These are phyloP conservation scores for Clivina fossor DNA, from an alignment of 2,888 invertebrate genomes.

Conservation along the genomic window DNA sequence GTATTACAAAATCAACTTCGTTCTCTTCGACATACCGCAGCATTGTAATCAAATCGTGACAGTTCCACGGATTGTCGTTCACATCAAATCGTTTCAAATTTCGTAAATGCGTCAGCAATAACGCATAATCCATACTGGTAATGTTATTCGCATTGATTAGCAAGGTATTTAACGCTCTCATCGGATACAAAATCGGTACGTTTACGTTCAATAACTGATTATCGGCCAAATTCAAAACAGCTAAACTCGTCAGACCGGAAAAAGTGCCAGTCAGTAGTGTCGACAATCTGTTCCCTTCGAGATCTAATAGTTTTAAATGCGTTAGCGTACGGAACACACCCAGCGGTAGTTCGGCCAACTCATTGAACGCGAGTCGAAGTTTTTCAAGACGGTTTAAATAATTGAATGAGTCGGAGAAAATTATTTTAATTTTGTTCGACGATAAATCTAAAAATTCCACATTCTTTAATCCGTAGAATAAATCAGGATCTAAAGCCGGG, in stretches of 20 bases:
- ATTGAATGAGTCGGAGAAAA: conserved; percentile 33
- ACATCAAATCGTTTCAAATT: conserved; percentile 14
- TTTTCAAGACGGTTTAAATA: conserved; percentile 23
- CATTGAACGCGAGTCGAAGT: conserved; percentile 25
- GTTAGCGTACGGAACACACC: conserved; percentile 18
- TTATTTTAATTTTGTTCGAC: conserved; percentile 29
- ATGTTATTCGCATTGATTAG: conserved; percentile 30
- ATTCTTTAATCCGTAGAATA: conserved; percentile 33
- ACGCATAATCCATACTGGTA: conserved; percentile 23
- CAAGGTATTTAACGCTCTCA: conserved; percentile 11
- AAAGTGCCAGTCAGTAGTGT: conserved; percentile 18
- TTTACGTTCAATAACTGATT: conserved; percentile 31
- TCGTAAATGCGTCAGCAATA: conserved; percentile 8
- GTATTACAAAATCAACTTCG: conserved; percentile 1
- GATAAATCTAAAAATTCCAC: conserved; percentile 32
- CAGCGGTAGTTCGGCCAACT: conserved; percentile 25
- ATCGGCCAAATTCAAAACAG: conserved; percentile 26
- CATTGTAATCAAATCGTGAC: conserved; percentile 23
- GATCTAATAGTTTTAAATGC: conserved; percentile 23
- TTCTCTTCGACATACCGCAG: conserved; percentile 21
- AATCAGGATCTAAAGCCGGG: conserved; percentile 29
- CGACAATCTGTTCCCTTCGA: conserved; percentile 26
- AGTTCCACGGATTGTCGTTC: conserved; percentile 25
- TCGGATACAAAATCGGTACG: conserved; percentile 15
- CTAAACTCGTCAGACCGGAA: conserved; percentile 27